A percentile compares a stretch with the other conserved stretches of the same genome.
Evolutionary conservation across 1,140 invertebrate species (phyloP).

Genomic region (Olivierus martensii): DNA sequence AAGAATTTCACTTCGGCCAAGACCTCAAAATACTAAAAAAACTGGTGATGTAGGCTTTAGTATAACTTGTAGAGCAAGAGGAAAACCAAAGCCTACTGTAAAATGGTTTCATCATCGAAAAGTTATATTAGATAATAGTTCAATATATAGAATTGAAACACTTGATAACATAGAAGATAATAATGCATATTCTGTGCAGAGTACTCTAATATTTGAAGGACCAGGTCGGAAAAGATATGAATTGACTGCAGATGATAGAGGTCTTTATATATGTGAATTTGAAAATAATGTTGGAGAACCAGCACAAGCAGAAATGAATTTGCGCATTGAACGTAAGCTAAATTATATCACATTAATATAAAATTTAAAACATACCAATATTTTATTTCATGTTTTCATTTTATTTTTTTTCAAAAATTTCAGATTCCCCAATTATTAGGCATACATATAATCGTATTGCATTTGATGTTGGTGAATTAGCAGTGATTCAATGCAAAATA

Average conservation of each 20-base stretch:
- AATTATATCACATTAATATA: not conserved
- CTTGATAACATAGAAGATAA: slow-evolving; percentile 49
- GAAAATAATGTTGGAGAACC: slow-evolving; percentile 75
- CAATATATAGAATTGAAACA: slow-evolving; percentile 56
- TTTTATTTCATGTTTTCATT: too few relatives aligned
- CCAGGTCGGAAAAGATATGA: slow-evolving; percentile 38
- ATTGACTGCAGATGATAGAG: slow-evolving; percentile 54
- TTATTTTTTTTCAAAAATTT: not conserved
- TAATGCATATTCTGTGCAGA: slow-evolving; percentile 67
- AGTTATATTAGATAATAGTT: slow-evolving; percentile 48
- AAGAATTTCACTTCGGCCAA: slow-evolving; percentile 63
- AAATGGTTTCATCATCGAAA: slow-evolving; percentile 74
- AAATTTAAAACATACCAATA: not conserved
- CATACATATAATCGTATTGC: slow-evolving; percentile 79
- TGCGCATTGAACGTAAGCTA: slow-evolving; percentile 72
- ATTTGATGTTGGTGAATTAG: slow-evolving; percentile 64
- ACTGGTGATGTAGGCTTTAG: slow-evolving; percentile 67
- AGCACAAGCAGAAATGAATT: slow-evolving; percentile 52
- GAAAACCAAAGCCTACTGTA: slow-evolving; percentile 68
- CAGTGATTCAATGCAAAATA: slow-evolving; percentile 70
- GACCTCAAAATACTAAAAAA: slow-evolving; percentile 40
- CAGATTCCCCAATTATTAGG: slow-evolving; percentile 66
- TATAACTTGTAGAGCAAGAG: slow-evolving; percentile 65
- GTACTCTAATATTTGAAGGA: slow-evolving; percentile 62
- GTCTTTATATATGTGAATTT: slow-evolving; percentile 73